A percentile compares a stretch with the other conserved stretches of the same genome.
Evolutionary conservation across 2,113 vertebrate genomes (phyloP).

Genomic region (Sclerurus mexicanus): DNA sequence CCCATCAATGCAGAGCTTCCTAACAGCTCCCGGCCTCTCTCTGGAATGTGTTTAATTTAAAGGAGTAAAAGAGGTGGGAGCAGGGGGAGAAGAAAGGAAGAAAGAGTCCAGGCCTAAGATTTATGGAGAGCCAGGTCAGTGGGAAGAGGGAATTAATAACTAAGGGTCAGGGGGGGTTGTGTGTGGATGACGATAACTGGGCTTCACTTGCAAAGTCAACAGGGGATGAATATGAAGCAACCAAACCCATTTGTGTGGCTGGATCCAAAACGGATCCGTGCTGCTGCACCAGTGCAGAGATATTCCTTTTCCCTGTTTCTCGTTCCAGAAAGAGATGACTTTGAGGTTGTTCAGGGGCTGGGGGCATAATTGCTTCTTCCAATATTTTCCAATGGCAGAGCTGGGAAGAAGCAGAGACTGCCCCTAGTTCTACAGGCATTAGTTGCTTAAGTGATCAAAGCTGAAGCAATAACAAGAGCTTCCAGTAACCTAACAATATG

Average conservation of each 20-base stretch:
- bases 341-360: background rate
- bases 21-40: slow-evolving; percentile 31
- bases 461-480: background rate
- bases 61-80: slow-evolving; percentile 31
- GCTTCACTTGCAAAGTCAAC: background rate
- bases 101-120: slow-evolving; percentile 50
- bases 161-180: background rate
- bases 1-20: background rate
- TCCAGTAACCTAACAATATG: background rate
- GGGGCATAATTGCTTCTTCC: background rate
- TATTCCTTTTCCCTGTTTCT: background rate
- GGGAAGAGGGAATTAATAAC: slow-evolving; percentile 48
- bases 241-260: background rate
- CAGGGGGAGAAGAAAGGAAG: slow-evolving; percentile 32
- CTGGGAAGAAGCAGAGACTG: background rate
- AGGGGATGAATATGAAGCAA: background rate
- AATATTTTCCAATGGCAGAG: background rate
- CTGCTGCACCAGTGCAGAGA: background rate
- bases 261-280: background rate
- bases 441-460: background rate
- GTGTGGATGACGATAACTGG: background rate
- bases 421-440: background rate
- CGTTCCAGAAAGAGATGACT: background rate
- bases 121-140: slow-evolving; percentile 45
- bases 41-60: slow-evolving; percentile 66